phyloP scores from a whole-genome alignment of 2,797 vertebrate genomes.

The Gymnopithys bicolor region DNA sequence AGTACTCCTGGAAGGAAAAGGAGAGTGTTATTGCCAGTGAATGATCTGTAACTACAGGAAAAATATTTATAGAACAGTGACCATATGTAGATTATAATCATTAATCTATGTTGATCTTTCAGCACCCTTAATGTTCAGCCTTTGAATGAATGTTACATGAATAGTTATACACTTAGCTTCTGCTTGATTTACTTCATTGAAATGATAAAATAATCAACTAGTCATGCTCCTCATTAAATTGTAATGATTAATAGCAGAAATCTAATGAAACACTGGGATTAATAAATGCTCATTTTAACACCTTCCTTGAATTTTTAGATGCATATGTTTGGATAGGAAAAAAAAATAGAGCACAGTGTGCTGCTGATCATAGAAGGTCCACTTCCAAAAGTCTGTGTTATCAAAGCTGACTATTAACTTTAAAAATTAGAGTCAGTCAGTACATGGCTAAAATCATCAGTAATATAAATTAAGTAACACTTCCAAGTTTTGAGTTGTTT shows the following conservation, averaged over 20 bases:
- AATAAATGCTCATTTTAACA: neutral
- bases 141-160: neutral
- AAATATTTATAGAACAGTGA: neutral
- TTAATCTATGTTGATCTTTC: constrained; percentile 7
- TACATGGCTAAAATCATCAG: neutral
- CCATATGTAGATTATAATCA: neutral
- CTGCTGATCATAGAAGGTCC: neutral
- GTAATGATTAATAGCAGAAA: neutral
- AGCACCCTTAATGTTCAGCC: neutral
- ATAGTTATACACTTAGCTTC: neutral
- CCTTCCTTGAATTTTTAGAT: neutral
- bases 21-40: neutral
- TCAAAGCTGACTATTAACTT: neutral
- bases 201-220: neutral
- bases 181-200: neutral
- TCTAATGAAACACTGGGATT: neutral
- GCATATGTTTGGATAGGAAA: neutral
- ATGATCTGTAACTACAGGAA: neutral
- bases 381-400: neutral
- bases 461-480: neutral
- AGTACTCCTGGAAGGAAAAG: neutral
- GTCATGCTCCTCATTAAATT: neutral
- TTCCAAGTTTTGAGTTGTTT: neutral
- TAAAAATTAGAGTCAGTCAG: neutral
- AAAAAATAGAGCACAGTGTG: neutral